Percentiles rank a stretch among this genome's conserved stretches.
Conservation (phyloP, 2,113 vertebrate species). For the Ornithorhynchus anatinus region DNA sequence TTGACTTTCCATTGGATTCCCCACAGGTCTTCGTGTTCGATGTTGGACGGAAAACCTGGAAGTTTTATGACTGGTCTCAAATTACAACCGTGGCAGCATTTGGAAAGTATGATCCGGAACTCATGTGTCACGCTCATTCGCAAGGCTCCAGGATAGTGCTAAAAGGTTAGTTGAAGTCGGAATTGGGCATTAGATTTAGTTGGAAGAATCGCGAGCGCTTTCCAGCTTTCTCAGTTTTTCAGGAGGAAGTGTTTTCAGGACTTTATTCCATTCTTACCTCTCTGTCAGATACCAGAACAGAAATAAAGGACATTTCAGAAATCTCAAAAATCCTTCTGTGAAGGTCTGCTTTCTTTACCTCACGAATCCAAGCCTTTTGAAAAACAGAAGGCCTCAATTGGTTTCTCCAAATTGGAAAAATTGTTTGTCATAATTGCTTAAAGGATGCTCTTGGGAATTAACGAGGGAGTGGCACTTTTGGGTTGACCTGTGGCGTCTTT, state of each 20-base stretch:
- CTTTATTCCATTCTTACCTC: no score
- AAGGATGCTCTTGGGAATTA: slow-evolving; percentile 9
- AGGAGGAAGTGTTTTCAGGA: no score
- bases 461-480: slow-evolving; percentile 1
- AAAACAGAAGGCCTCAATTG: not conserved
- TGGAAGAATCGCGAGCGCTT: not conserved
- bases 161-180: slow-evolving; percentile 78
- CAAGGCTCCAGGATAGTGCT: slow-evolving; percentile 85
- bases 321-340: not conserved
- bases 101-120: slow-evolving; percentile 86
- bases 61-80: slow-evolving; percentile 89
- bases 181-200: no score
- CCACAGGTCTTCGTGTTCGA: slow-evolving; percentile 90
- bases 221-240: not conserved
- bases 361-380: not conserved
- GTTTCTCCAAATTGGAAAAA: slow-evolving; percentile 20
- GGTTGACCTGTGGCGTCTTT: slow-evolving; percentile 4
- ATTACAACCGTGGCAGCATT: slow-evolving; percentile 90
- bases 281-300: no score
- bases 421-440: slow-evolving; percentile 5
- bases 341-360: slow-evolving; percentile 3
- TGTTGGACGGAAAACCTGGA: slow-evolving; percentile 85
- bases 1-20: no score
- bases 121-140: slow-evolving; percentile 90
- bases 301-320: no score